Conservation (phyloP, 2,113 vertebrate species). For the Nansenia antarctica region DNA sequence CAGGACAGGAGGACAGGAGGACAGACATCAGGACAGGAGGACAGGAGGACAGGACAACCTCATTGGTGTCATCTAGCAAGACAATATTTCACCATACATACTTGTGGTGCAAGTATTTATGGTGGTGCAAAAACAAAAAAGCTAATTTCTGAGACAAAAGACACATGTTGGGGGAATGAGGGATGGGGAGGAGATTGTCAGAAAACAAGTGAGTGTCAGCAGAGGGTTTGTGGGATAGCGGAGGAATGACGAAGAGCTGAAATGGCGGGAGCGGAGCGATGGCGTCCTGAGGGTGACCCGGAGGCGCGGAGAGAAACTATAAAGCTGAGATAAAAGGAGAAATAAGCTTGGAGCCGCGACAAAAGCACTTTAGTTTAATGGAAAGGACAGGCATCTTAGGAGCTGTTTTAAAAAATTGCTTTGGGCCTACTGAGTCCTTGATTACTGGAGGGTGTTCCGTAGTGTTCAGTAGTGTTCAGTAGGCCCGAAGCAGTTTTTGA, state of each 20-base stretch:
- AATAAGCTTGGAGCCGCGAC: neutral
- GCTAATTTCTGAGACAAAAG: neutral
- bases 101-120: neutral
- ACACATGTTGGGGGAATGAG: neutral
- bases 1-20: no score
- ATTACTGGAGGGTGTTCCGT: no score
- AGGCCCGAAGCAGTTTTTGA: no score
- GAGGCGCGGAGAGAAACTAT: slow-evolving; percentile 25
- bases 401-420: neutral
- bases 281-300: no score
- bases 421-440: slow-evolving; percentile 15
- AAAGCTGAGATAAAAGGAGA: slow-evolving; percentile 38
- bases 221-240: slow-evolving; percentile 21
- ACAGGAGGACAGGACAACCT: neutral
- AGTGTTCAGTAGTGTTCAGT: no score
- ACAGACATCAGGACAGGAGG: no score
- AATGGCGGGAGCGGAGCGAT: slow-evolving; percentile 8
- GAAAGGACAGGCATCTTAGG: slow-evolving; percentile 29
- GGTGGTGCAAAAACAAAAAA: neutral
- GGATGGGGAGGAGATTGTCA: neutral
- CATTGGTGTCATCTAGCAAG: neutral
- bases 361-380: neutral
- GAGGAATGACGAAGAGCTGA: slow-evolving; percentile 15
- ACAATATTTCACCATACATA: neutral
- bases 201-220: neutral